Percentiles rank a stretch among this genome's conserved stretches.
Conservation (phyloP, 53 echinoderm and acorn worm genomes). For the Crossaster papposus region DNA sequence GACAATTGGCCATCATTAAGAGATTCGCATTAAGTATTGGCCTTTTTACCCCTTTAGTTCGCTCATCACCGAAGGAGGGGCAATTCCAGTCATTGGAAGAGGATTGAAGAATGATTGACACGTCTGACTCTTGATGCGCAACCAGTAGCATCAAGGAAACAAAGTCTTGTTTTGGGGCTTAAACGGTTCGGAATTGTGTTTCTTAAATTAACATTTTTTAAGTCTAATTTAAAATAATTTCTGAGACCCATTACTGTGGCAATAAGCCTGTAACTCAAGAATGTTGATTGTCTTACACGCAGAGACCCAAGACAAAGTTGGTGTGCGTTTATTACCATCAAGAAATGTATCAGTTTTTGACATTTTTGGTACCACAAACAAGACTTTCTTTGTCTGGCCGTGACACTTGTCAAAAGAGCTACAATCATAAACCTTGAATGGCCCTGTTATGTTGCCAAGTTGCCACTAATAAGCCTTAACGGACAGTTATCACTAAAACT, state of each 20-base stretch:
- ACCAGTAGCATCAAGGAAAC: not conserved
- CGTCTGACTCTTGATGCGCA: not conserved
- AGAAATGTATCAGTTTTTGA: not conserved
- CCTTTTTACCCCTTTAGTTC: conserved; percentile 43
- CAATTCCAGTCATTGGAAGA: conserved; percentile 11
- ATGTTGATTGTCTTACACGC: not conserved
- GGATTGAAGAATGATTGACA: conserved; percentile 39
- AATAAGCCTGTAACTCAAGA: not conserved
- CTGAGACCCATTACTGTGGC: not conserved
- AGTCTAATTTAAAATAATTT: not conserved
- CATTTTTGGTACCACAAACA: not conserved
- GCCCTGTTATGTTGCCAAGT: conserved; percentile 18
- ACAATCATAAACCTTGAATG: conserved; percentile 10
- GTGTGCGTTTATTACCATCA: not conserved
- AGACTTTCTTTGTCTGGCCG: not conserved
- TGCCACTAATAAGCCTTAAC: conserved; percentile 31
- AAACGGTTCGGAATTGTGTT: not conserved
- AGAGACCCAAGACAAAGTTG: not conserved
- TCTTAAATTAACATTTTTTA: not conserved
- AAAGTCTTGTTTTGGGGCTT: not conserved
- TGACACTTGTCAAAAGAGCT: conserved; percentile 53
- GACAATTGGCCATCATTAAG: conserved; percentile 59
- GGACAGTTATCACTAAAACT: conserved; percentile 31
- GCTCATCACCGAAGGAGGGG: conserved; percentile 43
- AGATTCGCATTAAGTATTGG: conserved; percentile 10